Base-by-base conservation (phyloP, 2,113 vertebrate genomes). In the Calidris pugnax region DNA sequence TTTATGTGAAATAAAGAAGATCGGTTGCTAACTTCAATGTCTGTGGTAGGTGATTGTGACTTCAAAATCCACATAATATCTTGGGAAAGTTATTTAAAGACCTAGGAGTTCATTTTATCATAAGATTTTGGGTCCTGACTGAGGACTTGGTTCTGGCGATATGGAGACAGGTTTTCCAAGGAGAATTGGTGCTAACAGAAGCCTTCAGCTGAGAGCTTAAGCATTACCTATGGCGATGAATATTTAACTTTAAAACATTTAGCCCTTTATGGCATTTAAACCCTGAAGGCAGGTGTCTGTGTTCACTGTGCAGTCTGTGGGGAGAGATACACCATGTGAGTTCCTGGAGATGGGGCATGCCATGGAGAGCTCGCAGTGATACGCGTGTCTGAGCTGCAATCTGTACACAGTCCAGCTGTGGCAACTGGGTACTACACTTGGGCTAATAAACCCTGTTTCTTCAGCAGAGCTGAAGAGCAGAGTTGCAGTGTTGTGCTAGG, bases 331-430 rank as follows among this genome's bases (percentile, higher is more conserved):
- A 2, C n/a, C 45, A 3, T 28, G 28, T 23, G 55, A 50, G 0
- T 13, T 60, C 43, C 55, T 37, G 43, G 43, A 81, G 59, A 56
- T 6, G 35, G 21, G 48, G 22, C 50, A 7, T 7, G 19, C 3
- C 1, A 0, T 3, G 15, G 51, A 59, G 47, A 87, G 15, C 37
- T 72, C 2, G 0, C 27, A 72, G 77, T 48, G 28, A 18, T 4
- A 24, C 1, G 2, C 6, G 4, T 2, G 2, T 37, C 56, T 0
- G 4, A 86, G 47, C 32, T 55, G 32, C 0, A 1, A 28, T 16
- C n/a, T 43, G 9, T 37, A 19, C 1, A 0, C 19, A 56, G 73
- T 8, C 22, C 33, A 47, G 60, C 12, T 69, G 16, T 47, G 48
- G 17, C 4, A 59, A 14, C 21, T 41, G 64, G 10, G 35, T 59